phyloP scores from a whole-genome alignment of 2,888 invertebrate species.

The Herminia tarsipennalis region DNA sequence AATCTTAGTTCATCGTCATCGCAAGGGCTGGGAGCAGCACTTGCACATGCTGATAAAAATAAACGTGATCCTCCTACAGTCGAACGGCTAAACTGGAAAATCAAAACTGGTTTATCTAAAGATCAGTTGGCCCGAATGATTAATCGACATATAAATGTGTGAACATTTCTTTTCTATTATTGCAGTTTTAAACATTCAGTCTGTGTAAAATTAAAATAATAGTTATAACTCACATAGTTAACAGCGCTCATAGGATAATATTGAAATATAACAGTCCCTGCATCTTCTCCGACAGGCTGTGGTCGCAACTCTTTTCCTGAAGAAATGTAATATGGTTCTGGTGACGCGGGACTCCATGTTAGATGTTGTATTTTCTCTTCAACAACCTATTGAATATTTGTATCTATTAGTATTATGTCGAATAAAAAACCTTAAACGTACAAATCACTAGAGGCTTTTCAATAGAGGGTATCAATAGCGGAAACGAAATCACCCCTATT shows the following conservation, averaged over 20 bases:
- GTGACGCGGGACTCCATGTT: slow-evolving; percentile 88
- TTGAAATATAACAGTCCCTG: slow-evolving; percentile 92
- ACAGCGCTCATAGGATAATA: slow-evolving; percentile 95
- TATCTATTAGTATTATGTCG: neutral
- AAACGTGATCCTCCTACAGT: slow-evolving; percentile 91
- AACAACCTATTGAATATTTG: slow-evolving; percentile 87
- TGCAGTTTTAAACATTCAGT: too few relatives aligned
- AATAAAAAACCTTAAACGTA: neutral
- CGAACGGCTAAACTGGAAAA: slow-evolving; percentile 92
- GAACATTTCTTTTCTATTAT: too few relatives aligned
- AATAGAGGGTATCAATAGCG: too few relatives aligned
- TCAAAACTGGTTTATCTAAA: too few relatives aligned
- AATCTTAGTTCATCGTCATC: slow-evolving; percentile 90
- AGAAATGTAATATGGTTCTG: slow-evolving; percentile 92
- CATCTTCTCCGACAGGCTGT: slow-evolving; percentile 94
- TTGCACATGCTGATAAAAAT: slow-evolving; percentile 87
- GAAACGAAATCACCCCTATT: too few relatives aligned
- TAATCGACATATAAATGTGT: too few relatives aligned
- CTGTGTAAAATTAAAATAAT: neutral
- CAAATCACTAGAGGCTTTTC: neutral
- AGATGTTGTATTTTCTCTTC: slow-evolving; percentile 93
- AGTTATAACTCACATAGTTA: slow-evolving; percentile 90
- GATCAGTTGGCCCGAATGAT: too few relatives aligned
- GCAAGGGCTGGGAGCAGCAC: slow-evolving; percentile 58
- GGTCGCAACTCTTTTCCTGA: slow-evolving; percentile 93